Percentiles rank a stretch among this genome's conserved stretches.
These are phyloP conservation scores for Pyrrhia umbra DNA, from an alignment of 2,888 invertebrate genomes.

Conservation along the genomic window DNA sequence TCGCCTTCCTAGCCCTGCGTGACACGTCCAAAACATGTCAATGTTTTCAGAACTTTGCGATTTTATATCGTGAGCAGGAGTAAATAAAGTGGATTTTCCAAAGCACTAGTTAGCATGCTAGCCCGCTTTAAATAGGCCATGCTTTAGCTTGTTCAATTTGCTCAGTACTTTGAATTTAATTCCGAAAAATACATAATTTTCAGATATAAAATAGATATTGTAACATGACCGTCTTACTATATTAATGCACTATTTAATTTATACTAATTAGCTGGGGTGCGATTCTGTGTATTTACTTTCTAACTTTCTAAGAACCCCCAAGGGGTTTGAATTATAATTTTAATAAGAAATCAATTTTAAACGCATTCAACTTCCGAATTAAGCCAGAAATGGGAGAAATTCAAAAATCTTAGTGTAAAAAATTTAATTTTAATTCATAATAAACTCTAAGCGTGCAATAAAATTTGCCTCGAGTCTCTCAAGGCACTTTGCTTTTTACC, in stretches of 20 bases:
- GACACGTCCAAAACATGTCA: slow-evolving; percentile 5
- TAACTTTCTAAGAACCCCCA: slow-evolving; percentile 3
- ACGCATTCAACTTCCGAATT: slow-evolving; percentile 19
- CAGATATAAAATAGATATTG: slow-evolving; percentile 48
- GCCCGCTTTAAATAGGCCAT: slow-evolving; percentile 22
- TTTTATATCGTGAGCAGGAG: slow-evolving; percentile 6
- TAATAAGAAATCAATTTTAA: slow-evolving; percentile 36
- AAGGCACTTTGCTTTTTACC: slow-evolving; percentile 59
- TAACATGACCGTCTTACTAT: slow-evolving; percentile 21
- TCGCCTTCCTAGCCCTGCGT: slow-evolving; percentile 14
- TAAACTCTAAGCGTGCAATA: slow-evolving; percentile 55
- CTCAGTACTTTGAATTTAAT: slow-evolving; percentile 29
- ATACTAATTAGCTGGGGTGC: slow-evolving; percentile 31
- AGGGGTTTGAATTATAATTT: slow-evolving; percentile 14
- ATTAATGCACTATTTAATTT: slow-evolving; percentile 41
- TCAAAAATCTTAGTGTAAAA: slow-evolving; percentile 45
- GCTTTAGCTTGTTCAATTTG: slow-evolving; percentile 18
- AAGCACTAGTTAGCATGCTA: slow-evolving; percentile 38
- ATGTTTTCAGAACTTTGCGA: slow-evolving; percentile 12
- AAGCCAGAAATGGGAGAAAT: slow-evolving; percentile 31
- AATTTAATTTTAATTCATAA: slow-evolving; percentile 32
- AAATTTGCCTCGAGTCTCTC: slow-evolving; percentile 51
- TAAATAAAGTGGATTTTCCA: slow-evolving; percentile 10
- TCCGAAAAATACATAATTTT: slow-evolving; percentile 29
- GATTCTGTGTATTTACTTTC: slow-evolving; percentile 58